Percentiles rank a stretch among this genome's conserved stretches.
These are phyloP conservation scores for Heteromurus nitidus DNA, from an alignment of 2,888 invertebrate genomes.

Conservation along the genomic window DNA sequence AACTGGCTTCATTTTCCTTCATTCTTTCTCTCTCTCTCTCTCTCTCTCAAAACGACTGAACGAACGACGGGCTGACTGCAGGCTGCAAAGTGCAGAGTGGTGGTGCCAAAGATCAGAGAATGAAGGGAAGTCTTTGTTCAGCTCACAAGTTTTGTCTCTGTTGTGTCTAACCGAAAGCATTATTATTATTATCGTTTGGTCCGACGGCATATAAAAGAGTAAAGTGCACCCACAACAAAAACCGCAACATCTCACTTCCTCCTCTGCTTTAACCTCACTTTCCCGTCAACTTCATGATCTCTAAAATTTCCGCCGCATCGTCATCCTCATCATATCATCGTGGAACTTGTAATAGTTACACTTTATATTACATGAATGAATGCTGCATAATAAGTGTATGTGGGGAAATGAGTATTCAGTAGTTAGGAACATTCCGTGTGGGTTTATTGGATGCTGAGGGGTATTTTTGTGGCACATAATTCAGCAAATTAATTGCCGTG, in stretches of 20 bases:
- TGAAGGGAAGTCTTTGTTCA: conserved; percentile 12
- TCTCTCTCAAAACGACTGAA: conserved; percentile 3
- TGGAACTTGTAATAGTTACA: too few relatives aligned
- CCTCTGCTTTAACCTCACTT: conserved; percentile 25
- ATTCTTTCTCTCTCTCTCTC: neutral
- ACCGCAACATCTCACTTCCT: conserved; percentile 20
- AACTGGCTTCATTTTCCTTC: conserved; percentile 31
- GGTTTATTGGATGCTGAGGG: conserved; percentile 55
- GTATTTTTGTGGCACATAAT: conserved; percentile 72
- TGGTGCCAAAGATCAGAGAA: conserved; percentile 16
- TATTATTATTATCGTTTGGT: neutral
- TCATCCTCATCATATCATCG: conserved; percentile 26
- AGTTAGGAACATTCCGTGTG: conserved; percentile 25
- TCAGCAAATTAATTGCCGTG: conserved; percentile 74
- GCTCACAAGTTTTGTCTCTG: neutral
- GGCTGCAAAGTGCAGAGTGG: conserved; percentile 33
- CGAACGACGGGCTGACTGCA: conserved; percentile 11
- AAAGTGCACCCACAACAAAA: conserved; percentile 30
- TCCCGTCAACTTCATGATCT: conserved; percentile 36
- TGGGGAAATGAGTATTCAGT: conserved; percentile 22
- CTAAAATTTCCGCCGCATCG: conserved; percentile 40
- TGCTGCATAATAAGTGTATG: neutral
- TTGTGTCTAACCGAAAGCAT: neutral
- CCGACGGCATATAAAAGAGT: neutral
- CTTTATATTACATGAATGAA: conserved; percentile 2